Evolutionary conservation across 1,140 invertebrate species (phyloP).

Genomic region (Polypedilum vanderplanki): DNA sequence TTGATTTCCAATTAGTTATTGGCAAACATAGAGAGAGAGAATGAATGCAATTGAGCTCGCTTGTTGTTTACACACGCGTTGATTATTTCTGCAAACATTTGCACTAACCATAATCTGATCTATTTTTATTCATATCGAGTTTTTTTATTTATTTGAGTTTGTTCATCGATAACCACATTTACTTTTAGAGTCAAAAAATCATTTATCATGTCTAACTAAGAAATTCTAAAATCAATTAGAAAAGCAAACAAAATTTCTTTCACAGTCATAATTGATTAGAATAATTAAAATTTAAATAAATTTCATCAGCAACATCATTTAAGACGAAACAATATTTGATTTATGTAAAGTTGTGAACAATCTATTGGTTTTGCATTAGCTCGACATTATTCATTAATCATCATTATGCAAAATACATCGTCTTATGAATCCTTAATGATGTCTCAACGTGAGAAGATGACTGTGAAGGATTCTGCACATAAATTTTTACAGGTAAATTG

Average conservation of each 20-base stretch:
- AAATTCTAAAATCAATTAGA: background rate
- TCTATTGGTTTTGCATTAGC: slow-evolving; percentile 25
- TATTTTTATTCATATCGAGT: background rate
- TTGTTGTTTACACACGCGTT: background rate
- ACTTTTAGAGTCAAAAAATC: background rate
- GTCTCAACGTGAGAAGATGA: background rate
- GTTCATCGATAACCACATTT: background rate
- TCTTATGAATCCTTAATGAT: slow-evolving; percentile 16
- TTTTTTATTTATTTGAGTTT: too few relatives aligned
- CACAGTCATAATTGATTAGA: slow-evolving; percentile 25
- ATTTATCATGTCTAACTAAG: too few relatives aligned
- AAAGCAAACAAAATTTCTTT: too few relatives aligned
- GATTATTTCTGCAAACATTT: slow-evolving; percentile 12
- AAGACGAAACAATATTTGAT: background rate
- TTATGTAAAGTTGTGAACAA: slow-evolving; percentile 9
- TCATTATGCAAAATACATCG: slow-evolving; percentile 23
- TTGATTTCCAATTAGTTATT: slow-evolving; percentile 18
- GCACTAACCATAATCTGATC: slow-evolving; percentile 5
- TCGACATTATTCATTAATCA: slow-evolving; percentile 24
- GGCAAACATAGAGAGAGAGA: slow-evolving; percentile 7
- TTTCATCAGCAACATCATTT: background rate
- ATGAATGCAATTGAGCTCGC: background rate
- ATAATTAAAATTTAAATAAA: slow-evolving; percentile 13
- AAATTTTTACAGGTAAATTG: background rate
- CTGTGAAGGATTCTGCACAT: background rate